Conservation (phyloP, 2,888 invertebrate species). For the Augochlorella aurata region DNA sequence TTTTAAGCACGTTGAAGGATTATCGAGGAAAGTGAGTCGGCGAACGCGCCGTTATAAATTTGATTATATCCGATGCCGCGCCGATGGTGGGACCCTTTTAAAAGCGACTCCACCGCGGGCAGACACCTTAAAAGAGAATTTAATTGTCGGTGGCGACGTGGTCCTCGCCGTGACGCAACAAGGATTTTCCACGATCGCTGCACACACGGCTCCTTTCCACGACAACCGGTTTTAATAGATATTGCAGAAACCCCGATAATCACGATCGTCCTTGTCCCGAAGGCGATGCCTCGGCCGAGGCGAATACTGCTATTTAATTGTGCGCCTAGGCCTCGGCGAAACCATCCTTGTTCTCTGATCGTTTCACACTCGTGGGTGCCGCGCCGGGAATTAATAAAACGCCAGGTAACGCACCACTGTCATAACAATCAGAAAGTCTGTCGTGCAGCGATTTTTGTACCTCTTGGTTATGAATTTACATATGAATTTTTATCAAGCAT, state of each 20-base stretch:
- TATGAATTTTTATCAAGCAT: too few species aligned
- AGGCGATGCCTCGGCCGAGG: slow-evolving; percentile 11
- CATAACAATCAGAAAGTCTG: too few species aligned
- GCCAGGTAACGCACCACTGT: too few species aligned
- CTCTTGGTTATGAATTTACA: too few species aligned
- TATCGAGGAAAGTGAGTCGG: slow-evolving; percentile 53
- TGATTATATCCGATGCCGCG: slow-evolving; percentile 38
- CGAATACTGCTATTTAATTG: slow-evolving; percentile 20
- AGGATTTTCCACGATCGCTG: slow-evolving; percentile 29
- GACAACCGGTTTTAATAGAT: slow-evolving; percentile 49
- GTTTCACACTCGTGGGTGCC: background rate
- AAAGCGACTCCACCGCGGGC: slow-evolving; percentile 10
- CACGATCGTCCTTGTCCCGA: slow-evolving; percentile 17
- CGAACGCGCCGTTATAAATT: slow-evolving; percentile 45
- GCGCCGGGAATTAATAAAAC: background rate
- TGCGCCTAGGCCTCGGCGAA: background rate
- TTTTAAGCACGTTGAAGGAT: slow-evolving; percentile 57
- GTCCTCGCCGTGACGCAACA: background rate
- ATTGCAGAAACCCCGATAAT: slow-evolving; percentile 42
- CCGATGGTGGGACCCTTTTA: slow-evolving; percentile 32
- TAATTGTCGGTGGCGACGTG: slow-evolving; percentile 38
- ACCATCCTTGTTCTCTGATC: background rate
- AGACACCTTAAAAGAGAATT: slow-evolving; percentile 30
- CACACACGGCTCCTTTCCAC: slow-evolving; percentile 17
- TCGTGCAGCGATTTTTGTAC: too few species aligned